Percentiles rank a stretch among this genome's conserved stretches.
phyloP scores from a whole-genome alignment of 2,113 vertebrate genomes.

The Cryptotis parvus region DNA sequence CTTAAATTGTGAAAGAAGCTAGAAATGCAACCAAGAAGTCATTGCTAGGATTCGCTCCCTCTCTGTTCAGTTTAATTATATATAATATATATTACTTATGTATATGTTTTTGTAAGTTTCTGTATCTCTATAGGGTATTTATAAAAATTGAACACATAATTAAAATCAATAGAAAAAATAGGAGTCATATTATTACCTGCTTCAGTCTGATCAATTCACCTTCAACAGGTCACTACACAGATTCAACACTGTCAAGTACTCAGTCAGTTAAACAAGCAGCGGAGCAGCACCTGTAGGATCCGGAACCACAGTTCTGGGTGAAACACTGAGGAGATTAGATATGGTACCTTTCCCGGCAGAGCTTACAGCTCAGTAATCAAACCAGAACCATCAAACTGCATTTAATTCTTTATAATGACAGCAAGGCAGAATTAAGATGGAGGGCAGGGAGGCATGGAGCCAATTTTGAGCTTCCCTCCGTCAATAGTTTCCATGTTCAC shows the following conservation, averaged over 20 bases:
- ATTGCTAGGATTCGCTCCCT: background rate
- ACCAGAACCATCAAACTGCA: background rate
- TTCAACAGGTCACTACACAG: constrained; percentile 56
- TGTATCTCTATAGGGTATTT: constrained; percentile 52
- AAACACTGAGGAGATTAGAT: constrained; percentile 35
- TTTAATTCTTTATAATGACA: constrained; percentile 48
- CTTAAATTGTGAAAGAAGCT: background rate
- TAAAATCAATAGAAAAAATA: constrained; percentile 76
- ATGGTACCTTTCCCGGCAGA: background rate
- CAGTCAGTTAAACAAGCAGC: background rate
- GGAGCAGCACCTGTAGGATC: background rate
- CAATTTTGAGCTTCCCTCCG: background rate
- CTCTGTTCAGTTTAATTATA: constrained; percentile 23
- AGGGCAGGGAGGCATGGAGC: background rate
- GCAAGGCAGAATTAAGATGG: background rate
- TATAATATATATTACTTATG: background rate
- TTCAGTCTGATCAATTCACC: constrained; percentile 50
- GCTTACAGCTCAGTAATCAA: constrained; percentile 52
- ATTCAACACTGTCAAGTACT: constrained; percentile 23
- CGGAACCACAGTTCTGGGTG: background rate
- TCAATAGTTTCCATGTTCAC: constrained; percentile 32
- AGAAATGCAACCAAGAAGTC: background rate
- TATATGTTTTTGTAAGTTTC: constrained; percentile 19
- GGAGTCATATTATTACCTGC: constrained; percentile 66
- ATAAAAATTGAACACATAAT: constrained; percentile 63